phyloP scores from a whole-genome alignment of 30 jellyfish, hydroid and myxozoan genomes.

The Catostylus mosaicus region DNA sequence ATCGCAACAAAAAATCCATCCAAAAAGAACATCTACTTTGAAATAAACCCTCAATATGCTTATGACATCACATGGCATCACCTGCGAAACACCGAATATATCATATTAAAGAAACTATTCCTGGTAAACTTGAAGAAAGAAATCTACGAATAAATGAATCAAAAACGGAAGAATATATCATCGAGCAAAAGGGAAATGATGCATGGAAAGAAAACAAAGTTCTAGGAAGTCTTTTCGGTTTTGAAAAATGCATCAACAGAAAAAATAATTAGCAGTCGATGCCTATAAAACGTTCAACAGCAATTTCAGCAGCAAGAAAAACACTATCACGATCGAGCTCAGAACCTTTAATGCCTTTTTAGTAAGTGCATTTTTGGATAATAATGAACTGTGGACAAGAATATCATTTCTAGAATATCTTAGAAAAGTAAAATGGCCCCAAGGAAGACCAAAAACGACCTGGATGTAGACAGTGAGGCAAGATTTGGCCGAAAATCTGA shows the following conservation, averaged over 20 bases:
- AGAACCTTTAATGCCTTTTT: constrained; percentile 34
- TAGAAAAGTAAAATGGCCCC: background rate
- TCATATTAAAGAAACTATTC: constrained; percentile 24
- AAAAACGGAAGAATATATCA: constrained; percentile 65
- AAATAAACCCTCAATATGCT: constrained; percentile 55
- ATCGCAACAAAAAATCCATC: constrained; percentile 41
- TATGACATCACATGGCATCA: constrained; percentile 57
- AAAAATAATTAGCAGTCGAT: constrained; percentile 44
- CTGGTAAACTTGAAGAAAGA: constrained; percentile 37
- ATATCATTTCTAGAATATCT: background rate
- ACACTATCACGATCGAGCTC: constrained; percentile 42
- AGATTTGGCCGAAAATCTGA: too few relatives aligned
- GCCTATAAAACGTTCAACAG: constrained; percentile 51
- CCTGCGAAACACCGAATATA: constrained; percentile 23
- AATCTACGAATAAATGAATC: constrained; percentile 32
- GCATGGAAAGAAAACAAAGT: constrained; percentile 55
- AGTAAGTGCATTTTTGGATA: constrained; percentile 26
- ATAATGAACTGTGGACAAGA: constrained; percentile 31
- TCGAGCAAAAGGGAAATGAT: constrained; percentile 49
- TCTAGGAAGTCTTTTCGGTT: constrained; percentile 60
- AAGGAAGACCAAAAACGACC: too few relatives aligned
- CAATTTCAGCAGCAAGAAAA: constrained; percentile 50
- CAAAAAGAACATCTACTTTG: constrained; percentile 52
- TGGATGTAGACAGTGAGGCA: too few relatives aligned
- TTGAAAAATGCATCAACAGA: constrained; percentile 36